phyloP scores from a whole-genome alignment of 2,113 vertebrate species.

The Calonectris borealis region DNA sequence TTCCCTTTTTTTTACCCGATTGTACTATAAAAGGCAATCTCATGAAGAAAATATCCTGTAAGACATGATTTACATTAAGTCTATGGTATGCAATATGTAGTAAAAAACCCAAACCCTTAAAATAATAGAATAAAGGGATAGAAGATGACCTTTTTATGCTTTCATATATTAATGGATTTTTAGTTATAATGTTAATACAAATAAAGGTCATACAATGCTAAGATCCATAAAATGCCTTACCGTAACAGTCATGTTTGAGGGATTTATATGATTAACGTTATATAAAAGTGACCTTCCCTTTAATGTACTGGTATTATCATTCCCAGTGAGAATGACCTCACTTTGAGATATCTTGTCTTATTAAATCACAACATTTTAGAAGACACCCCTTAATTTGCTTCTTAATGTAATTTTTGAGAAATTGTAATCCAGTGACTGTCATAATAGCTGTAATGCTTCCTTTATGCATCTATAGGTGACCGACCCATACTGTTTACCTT shows the following conservation, averaged over 20 bases:
- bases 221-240: not conserved
- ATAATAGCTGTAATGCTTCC: not conserved
- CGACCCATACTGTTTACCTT: not conserved
- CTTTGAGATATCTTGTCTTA: conserved; percentile 1
- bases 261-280: conserved; percentile 18
- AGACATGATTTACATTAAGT: not conserved
- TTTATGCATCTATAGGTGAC: not conserved
- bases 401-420: conserved; percentile 13
- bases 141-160: not conserved
- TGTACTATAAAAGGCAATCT: not conserved
- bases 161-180: not conserved
- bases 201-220: not conserved
- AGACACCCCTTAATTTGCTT: conserved; percentile 1
- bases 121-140: not conserved
- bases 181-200: conserved; percentile 4
- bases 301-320: not conserved
- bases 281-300: conserved; percentile 28
- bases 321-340: conserved; percentile 10
- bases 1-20: not conserved
- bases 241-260: not conserved
- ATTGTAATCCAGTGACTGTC: not conserved
- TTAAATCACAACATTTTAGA: not conserved
- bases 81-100: not conserved
- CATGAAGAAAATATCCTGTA: not conserved
- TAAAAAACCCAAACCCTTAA: not conserved